These are phyloP conservation scores for Gambusia yucatana DNA, from an alignment of 2,797 vertebrate species.

Conservation along the genomic window DNA sequence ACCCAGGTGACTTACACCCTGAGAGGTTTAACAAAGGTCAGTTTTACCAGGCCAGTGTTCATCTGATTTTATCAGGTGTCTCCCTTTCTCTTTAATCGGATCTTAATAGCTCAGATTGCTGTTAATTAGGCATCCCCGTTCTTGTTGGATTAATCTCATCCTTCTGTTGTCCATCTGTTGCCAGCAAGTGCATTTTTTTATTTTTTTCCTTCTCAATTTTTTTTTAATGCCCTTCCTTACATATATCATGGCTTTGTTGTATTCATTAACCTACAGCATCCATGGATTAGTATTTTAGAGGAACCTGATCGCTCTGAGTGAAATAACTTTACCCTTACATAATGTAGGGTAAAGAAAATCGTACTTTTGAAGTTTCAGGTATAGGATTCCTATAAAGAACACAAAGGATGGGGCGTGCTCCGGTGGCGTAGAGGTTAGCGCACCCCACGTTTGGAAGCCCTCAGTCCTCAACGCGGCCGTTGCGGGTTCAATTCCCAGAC, in stretches of 20 bases:
- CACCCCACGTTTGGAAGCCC: too few species aligned
- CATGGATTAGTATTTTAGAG: not conserved
- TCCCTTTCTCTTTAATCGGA: constrained; percentile 46
- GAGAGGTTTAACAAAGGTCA: constrained; percentile 33
- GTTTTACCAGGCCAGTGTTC: constrained; percentile 43
- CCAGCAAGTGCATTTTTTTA: not conserved
- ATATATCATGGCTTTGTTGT: not conserved
- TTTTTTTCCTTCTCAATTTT: constrained; percentile 11
- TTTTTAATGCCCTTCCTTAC: not conserved
- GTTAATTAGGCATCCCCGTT: constrained; percentile 50
- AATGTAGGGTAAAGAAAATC: constrained; percentile 16
- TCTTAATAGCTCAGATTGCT: constrained; percentile 40
- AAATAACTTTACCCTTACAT: constrained; percentile 15
- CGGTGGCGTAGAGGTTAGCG: too few species aligned
- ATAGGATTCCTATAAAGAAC: constrained; percentile 32
- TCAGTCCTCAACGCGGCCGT: too few species aligned
- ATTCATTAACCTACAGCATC: not conserved
- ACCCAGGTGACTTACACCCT: constrained; percentile 11
- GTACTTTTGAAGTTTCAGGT: constrained; percentile 3
- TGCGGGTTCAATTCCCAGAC: too few species aligned
- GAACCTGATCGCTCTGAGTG: not conserved
- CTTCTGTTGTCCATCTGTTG: constrained; percentile 29
- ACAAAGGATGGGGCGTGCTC: too few species aligned
- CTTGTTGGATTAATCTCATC: constrained; percentile 27
- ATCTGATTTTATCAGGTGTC: constrained; percentile 58